Evolutionary conservation across 2,888 invertebrate species (phyloP).

Genomic region (Cantharis nigra): DNA sequence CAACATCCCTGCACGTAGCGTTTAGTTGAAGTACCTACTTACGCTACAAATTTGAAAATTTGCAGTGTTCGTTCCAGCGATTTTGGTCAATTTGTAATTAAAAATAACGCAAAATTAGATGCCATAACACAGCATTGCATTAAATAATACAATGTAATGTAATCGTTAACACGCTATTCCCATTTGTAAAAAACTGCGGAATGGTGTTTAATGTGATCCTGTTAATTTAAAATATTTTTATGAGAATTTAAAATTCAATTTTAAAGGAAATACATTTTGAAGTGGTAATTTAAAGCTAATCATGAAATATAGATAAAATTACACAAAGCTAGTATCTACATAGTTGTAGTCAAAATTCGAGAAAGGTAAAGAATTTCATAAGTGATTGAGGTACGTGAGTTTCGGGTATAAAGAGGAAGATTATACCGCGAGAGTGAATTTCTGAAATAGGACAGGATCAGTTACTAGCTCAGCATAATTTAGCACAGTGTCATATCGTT

Average conservation of each 20-base stretch:
- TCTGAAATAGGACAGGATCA: conserved; percentile 41
- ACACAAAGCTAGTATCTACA: conserved; percentile 22
- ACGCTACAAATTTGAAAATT: conserved; percentile 17
- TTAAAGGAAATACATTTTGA: conserved; percentile 10
- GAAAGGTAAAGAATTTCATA: conserved; percentile 27
- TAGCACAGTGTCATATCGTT: conserved; percentile 41
- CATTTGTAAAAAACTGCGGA: not conserved
- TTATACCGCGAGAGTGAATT: conserved; percentile 34
- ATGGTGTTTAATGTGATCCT: not conserved
- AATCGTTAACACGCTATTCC: not conserved
- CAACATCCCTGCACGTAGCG: conserved; percentile 10
- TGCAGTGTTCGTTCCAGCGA: conserved; percentile 10
- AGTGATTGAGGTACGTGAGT: conserved; percentile 24
- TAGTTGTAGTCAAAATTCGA: conserved; percentile 20
- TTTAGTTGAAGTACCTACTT: conserved; percentile 12
- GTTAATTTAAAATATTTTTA: not conserved
- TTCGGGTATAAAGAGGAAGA: conserved; percentile 29
- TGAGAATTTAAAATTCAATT: conserved; percentile 17
- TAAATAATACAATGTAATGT: not conserved
- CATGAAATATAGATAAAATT: conserved; percentile 26
- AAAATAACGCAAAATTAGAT: conserved; percentile 19
- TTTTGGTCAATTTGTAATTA: conserved; percentile 15
- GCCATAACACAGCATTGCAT: not conserved
- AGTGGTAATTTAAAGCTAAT: conserved; percentile 20
- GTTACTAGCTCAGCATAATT: conserved; percentile 43